Evolutionary conservation across 2,797 vertebrate species (phyloP).

Genomic region (Capromys pilorides): DNA sequence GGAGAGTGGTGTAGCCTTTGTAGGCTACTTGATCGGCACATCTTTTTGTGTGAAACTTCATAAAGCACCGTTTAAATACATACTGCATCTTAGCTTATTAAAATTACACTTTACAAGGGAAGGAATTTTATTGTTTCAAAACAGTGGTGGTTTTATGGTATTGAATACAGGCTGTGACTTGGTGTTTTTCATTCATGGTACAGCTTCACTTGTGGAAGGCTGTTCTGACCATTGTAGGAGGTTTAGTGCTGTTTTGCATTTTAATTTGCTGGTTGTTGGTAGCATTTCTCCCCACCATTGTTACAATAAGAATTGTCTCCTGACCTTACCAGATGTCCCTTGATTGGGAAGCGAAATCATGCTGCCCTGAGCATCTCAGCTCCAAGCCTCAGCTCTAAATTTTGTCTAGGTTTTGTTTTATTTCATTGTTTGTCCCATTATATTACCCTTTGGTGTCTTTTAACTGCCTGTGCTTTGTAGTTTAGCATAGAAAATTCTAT

Average conservation of each 20-base stretch:
- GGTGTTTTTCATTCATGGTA: background rate
- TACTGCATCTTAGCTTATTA: background rate
- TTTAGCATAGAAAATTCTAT: slow-evolving; percentile 21
- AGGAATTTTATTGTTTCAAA: background rate
- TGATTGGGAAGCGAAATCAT: background rate
- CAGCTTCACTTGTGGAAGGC: background rate
- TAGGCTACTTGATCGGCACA: background rate
- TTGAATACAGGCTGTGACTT: background rate
- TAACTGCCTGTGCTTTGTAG: background rate
- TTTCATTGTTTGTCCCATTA: background rate
- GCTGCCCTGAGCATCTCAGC: background rate
- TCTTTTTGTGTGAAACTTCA: background rate
- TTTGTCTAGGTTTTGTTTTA: background rate
- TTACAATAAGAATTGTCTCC: background rate
- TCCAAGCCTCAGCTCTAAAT: background rate
- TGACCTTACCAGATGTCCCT: background rate
- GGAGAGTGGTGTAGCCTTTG: background rate
- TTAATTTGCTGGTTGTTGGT: background rate
- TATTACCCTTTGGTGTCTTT: background rate
- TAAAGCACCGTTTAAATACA: background rate
- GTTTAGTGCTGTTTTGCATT: background rate
- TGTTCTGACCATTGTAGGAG: background rate
- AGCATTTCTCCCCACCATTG: fast-evolving
- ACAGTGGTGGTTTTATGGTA: background rate
- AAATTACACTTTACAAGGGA: background rate